phyloP scores from a whole-genome alignment of 2,797 vertebrate genomes.

The Argya squamiceps region DNA sequence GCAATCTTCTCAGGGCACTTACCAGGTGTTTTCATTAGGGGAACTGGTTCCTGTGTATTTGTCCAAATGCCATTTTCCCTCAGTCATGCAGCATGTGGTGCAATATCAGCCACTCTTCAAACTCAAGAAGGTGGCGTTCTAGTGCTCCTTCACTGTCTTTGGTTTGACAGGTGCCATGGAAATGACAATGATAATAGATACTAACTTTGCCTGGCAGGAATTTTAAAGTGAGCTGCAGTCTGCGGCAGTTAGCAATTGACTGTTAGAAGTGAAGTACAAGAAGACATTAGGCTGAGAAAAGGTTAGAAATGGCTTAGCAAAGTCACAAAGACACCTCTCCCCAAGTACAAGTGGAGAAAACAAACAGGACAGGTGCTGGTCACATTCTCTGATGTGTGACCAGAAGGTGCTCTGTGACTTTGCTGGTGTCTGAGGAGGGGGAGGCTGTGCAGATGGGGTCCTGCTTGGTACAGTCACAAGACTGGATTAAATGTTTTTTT shows the following conservation, averaged over 20 bases:
- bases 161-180: background rate
- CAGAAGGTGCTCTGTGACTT: background rate
- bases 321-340: background rate
- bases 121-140: background rate
- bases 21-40: background rate
- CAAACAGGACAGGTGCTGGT: background rate
- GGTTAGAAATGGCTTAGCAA: background rate
- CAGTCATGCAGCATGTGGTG: accelerated
- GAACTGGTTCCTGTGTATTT: background rate
- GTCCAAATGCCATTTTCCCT: background rate
- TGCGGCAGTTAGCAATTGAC: background rate
- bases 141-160: background rate
- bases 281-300: background rate
- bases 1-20: background rate
- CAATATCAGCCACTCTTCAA: background rate
- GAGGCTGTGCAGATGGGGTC: background rate
- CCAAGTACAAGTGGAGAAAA: background rate
- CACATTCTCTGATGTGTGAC: background rate
- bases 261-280: background rate
- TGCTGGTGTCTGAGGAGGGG: background rate
- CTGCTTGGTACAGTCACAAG: background rate
- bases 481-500: background rate
- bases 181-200: background rate
- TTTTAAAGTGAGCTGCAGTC: background rate
- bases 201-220: background rate